Base-by-base conservation (phyloP, 2,797 vertebrate genomes). In the Siniperca scherzeri region DNA sequence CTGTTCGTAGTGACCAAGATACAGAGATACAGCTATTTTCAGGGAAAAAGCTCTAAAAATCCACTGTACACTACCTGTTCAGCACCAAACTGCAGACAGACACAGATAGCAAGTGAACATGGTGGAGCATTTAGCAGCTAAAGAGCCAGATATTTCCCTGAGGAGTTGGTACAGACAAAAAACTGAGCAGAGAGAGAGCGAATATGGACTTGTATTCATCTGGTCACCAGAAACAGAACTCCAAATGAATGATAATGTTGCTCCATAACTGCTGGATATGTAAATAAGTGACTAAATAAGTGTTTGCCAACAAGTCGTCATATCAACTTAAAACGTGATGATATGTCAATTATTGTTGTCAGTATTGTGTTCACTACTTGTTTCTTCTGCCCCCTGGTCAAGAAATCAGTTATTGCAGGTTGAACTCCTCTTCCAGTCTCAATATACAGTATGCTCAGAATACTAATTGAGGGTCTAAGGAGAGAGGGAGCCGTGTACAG, bases 71-170 rank as follows among this genome's bases (percentile, higher is more conserved):
- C 62, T 33, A 56, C 21, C 74, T 57, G 74, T 25, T 44, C 52
- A 57, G 50, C 38, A 46, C 19, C 22, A 55, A 40, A 27, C 60
- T 62, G 36, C 33, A 66, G 42, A 44, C 40, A 70, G 27, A 38
- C 44, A 38, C 71, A 66, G 36, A 44, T 30, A 65, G 48, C 33
- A 4, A 56, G 64, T 19, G 25, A 42, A 48, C 53, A 48, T 42
- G 13, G 13, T 36, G 62, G 17, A 67, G 53, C 64, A 59, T 67
- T 33, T 64, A 62, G 59, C 25, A 46, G 64, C 40, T 57, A 36
- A 57, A 68, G 21, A 36, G 53, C 13, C 14, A 33, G 19, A 59
- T 7, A 66, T 75, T 75, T 46, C 25, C 36, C 17, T 17, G 3
- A 72, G 40, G 40, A 72, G 17, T 21, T 38, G 12, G 17, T 11